Evolutionary conservation across 2,113 vertebrate genomes (phyloP), one percentile per base, ranked within the genome.

Genomic region (Amphiprion percula): DNA sequence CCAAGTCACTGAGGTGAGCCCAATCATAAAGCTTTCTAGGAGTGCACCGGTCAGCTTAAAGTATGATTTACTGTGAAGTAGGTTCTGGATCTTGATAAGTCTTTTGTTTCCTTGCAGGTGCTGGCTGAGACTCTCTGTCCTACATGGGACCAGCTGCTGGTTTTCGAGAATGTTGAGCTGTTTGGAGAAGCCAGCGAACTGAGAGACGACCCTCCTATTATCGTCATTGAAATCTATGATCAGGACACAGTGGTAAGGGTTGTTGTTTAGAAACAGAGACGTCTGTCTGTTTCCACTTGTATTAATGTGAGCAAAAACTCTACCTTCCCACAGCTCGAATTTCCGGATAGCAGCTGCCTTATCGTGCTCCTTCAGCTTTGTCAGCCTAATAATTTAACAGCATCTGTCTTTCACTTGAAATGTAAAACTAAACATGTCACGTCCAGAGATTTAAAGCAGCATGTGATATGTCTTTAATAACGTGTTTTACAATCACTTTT

Each of bases 121-220:
- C 92, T 99, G 83, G 95, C 96, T 4, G 97, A 99, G 93, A 98
- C 97, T 1, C 94, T 99, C n/a, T 99, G 97, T 69, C 97, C 97
- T 0, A 99, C 97, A 1, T 99, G 97, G 97, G 97, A 99, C 87
- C 97, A 99, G 83, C 94, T 99, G 89, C 84, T 99, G 91, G 97
- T 99, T 39, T 97, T 98, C 0, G 95, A 98, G 88, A 96, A 97
- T 0, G 94, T 99, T 84, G 97, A 99, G 83, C 85, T 99, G 4
- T 98, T 97, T 0, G 97, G 97, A 1, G 97, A 98, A 80, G 97
- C 96, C 28, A 87, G 90, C 0, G 97, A 99, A 86, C 87, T 99
- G 90, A 91, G 97, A 64, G 96, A 98, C 0, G 97, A 99, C 54
- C 97, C 97, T 39, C 97, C 97, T 1, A 98, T 99, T 56, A 97